Base-by-base conservation (phyloP, 2,888 invertebrate species). In the Hipparchia sbordonii region DNA sequence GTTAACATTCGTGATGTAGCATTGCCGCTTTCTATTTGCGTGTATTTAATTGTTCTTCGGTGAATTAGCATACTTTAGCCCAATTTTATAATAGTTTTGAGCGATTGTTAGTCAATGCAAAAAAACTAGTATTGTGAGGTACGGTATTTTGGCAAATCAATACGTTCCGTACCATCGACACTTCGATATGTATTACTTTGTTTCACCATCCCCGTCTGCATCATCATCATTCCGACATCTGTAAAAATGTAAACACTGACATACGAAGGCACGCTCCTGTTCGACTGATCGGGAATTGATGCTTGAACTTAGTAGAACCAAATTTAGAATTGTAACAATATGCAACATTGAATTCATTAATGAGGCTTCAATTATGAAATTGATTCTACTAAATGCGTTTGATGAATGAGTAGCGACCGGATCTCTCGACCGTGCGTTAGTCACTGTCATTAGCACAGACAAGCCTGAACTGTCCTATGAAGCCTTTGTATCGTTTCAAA, bases 201-300 rank as follows among this genome's bases (percentile, higher is more conserved):
- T 96, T 97, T 97, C 96, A 97, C 97, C 97, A 98, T 97, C 95
- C 97, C 97, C 93, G 97, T 96, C 96, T 97, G 97, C 97, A 97
- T 97, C 97, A 98, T 97, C 96, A 98, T 97, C 97, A 97, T 97
- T 95, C 97, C 97, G 95, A 98, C 97, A 97, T 97, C 97, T 97
- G 97, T 88, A 96, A 97, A 96, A 96, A 96, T 94, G 94, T 94
- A 94, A 94, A 95, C 91, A 88, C 93, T 93, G 93, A 93, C 92
- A 92, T 88, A 89, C 84, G 90, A 85, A 89, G 84, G 88, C 84
- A 87, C 88, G 87, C 86, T 86, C 85, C 85, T 84, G 83, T 79
- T 82, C 81, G 80, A 67, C 81, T 79, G 82, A 77, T 79, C 75
- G 79, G 80, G 76, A 73, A 70, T 74, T 75, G 74, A 83, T 84